Evolutionary conservation across 2,797 vertebrate genomes (phyloP).

Genomic region (Anguilla megastoma): DNA sequence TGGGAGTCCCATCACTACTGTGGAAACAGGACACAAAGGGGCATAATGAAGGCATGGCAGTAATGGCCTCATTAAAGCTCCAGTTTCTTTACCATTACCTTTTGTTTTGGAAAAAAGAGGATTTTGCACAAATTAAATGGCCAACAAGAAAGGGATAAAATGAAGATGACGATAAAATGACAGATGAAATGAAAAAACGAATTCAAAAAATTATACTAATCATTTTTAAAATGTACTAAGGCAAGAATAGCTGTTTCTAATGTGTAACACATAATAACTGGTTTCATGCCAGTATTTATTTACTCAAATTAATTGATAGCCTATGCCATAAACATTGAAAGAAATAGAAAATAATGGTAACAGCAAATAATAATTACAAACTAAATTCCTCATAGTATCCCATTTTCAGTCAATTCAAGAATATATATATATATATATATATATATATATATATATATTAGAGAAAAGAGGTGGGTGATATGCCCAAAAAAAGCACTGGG

Average conservation of each 20-base stretch:
- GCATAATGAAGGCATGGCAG: neutral
- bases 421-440: neutral
- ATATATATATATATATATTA: neutral
- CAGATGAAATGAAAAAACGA: neutral
- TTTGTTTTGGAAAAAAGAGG: neutral
- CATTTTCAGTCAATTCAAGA: neutral
- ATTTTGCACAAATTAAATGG: neutral
- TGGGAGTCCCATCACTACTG: neutral
- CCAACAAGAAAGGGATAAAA: neutral
- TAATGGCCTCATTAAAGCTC: conserved; percentile 14
- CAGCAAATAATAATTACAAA: neutral
- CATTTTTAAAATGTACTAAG: neutral
- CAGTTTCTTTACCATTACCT: neutral
- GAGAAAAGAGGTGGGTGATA: neutral
- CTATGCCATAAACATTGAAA: neutral
- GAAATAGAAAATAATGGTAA: neutral
- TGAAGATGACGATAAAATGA: neutral
- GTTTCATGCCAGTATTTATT: neutral
- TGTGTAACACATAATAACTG: neutral
- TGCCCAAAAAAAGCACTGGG: neutral
- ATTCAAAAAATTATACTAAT: neutral
- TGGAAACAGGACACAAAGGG: neutral
- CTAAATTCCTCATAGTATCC: neutral
- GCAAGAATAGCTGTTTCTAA: neutral
- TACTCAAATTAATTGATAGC: neutral